Conservation (phyloP, 2,797 vertebrate genomes). For the Clarias fuscus region DNA sequence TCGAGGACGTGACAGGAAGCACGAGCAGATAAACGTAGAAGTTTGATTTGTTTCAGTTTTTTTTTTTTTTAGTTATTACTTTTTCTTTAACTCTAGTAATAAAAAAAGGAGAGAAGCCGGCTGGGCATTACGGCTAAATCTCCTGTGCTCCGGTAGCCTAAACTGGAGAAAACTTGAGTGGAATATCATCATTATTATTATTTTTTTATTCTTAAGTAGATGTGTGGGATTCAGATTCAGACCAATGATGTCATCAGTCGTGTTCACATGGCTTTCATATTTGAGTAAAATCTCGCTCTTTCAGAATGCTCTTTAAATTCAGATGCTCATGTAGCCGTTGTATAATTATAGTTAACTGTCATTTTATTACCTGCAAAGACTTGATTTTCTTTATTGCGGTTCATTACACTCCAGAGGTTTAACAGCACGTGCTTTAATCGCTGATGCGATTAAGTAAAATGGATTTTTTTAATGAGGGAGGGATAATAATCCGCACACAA, state of each 20-base stretch:
- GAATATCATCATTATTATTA: too few species aligned
- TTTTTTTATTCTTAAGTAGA: background rate
- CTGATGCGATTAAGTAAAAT: background rate
- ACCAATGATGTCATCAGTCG: background rate
- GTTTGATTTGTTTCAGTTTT: background rate
- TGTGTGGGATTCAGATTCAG: background rate
- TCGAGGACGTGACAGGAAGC: conserved; percentile 37
- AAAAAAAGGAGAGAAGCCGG: background rate
- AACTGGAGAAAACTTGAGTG: background rate
- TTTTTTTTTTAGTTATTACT: background rate
- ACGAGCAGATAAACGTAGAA: background rate
- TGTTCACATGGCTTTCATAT: background rate
- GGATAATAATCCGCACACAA: background rate
- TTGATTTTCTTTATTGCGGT: background rate
- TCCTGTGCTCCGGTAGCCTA: too few species aligned
- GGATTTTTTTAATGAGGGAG: background rate
- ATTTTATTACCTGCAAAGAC: background rate
- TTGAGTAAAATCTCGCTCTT: background rate
- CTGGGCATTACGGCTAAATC: background rate
- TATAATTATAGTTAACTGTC: background rate
- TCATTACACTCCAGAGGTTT: background rate
- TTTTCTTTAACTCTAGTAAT: background rate
- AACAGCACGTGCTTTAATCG: background rate
- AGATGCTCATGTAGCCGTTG: background rate
- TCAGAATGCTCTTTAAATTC: background rate